These are phyloP conservation scores for Drosophila kohkoa DNA, from an alignment of 1,140 invertebrate species.

Conservation along the genomic window DNA sequence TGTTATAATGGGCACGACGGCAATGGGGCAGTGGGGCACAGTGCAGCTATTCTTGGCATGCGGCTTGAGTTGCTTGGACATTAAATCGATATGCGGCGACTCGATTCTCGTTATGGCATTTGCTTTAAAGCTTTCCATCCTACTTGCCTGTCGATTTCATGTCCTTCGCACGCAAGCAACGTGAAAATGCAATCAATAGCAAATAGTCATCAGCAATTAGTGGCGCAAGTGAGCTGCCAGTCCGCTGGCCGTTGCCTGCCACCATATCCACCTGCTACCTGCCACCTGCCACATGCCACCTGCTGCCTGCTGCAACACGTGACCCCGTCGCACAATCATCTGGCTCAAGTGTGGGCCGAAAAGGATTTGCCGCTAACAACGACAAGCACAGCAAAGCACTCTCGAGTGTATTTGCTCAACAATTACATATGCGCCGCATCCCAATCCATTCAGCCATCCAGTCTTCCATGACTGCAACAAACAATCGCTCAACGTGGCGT, in stretches of 20 bases:
- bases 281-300: conserved; percentile 7
- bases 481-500: conserved; percentile 60
- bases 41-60: conserved; percentile 54
- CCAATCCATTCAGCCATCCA: neutral
- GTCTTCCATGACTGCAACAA: conserved; percentile 46
- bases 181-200: conserved; percentile 74
- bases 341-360: conserved; percentile 52
- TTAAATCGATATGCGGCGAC: conserved; percentile 61
- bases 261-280: conserved; percentile 8
- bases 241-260: conserved; percentile 3
- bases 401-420: conserved; percentile 51
- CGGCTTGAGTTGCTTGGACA: conserved; percentile 34
- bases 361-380: conserved; percentile 66
- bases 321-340: conserved; percentile 44
- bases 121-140: conserved; percentile 42
- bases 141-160: conserved; percentile 36
- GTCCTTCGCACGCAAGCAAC: conserved; percentile 57
- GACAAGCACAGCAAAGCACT: conserved; percentile 13
- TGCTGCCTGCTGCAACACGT: conserved; percentile 57
- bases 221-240: conserved; percentile 14
- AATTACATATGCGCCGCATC: conserved; percentile 22
- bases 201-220: conserved; percentile 77
- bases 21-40: neutral
- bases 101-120: conserved; percentile 49
- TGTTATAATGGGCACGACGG: neutral